Base-by-base conservation (phyloP, 53 echinoderm and acorn worm species). In the Echinarachnius parma region DNA sequence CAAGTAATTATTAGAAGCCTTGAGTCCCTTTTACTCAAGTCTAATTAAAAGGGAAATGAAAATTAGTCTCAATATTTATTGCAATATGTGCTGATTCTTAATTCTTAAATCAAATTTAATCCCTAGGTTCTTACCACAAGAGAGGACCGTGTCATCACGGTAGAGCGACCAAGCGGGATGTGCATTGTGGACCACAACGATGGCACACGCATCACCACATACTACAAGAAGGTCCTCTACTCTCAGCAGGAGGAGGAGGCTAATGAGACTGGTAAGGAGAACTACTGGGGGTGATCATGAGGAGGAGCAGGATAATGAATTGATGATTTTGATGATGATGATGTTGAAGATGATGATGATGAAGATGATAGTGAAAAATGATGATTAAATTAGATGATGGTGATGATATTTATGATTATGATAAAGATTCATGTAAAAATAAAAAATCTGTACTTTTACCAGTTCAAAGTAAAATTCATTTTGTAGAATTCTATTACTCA, bases 171-270 rank as follows among this genome's bases (percentile, higher is more conserved):
- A 3, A 87, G 90, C 36, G 87, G 81, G 42, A 81, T 84, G 25
- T 75, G 82, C 7, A 90, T 94, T 10, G 90, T 94, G 9, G 94
- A 94, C 49, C 94, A 94, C 69, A 94, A 84, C 45, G 94, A 94
- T 32, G 94, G 94, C 3, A 94, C 94, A 9, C 80, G 94, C 16
- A 90, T 94, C 31, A 94, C 87, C 5, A 86, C 94, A 0, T 94
- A 87, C 71, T 87, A 86, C 69, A 80, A 62, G 34, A 65, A 90
- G 56, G 79, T 89, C 13, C 81, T 90, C 48, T 75, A 76, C 27
- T 76, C 80, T 25, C 86, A 75, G 22, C 78, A 61, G 29, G 21
- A 21, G n/a, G 72, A 77, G 13, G 83, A 87, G 37, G 56, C 63
- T 1, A 77, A 76, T 7, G 93, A 93, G 45, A 93, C 93, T 47